Conservation (phyloP, 2,113 vertebrate species). For the Chinchilla lanigera region DNA sequence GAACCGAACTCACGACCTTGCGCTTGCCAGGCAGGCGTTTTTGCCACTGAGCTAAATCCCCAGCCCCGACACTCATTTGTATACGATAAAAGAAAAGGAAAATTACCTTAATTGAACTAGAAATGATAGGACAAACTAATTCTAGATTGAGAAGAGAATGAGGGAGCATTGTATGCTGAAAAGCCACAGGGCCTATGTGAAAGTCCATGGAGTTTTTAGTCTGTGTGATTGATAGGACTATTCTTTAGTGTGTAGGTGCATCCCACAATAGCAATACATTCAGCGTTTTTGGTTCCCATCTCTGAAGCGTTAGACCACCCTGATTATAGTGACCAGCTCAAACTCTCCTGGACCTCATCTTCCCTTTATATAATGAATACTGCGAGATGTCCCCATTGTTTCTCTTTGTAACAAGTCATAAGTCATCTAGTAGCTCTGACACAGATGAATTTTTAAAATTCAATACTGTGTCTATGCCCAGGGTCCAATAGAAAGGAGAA, state of each 20-base stretch:
- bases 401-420: background rate
- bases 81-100: background rate
- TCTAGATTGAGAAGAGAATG: background rate
- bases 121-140: background rate
- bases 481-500: background rate
- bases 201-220: background rate
- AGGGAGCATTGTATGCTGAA: background rate
- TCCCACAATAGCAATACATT: background rate
- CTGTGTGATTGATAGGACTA: background rate
- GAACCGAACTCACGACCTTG: too few relatives aligned
- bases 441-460: constrained; percentile 19
- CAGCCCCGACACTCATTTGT: background rate
- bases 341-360: background rate
- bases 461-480: background rate
- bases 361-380: background rate
- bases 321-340: background rate
- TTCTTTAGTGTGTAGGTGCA: background rate
- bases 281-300: background rate
- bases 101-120: background rate
- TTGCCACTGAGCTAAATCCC: too few relatives aligned
- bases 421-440: background rate
- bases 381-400: background rate
- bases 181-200: background rate
- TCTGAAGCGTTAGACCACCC: background rate
- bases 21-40: too few relatives aligned